These are phyloP conservation scores for Anabas testudineus DNA, from an alignment of 2,797 vertebrate species.

Conservation along the genomic window DNA sequence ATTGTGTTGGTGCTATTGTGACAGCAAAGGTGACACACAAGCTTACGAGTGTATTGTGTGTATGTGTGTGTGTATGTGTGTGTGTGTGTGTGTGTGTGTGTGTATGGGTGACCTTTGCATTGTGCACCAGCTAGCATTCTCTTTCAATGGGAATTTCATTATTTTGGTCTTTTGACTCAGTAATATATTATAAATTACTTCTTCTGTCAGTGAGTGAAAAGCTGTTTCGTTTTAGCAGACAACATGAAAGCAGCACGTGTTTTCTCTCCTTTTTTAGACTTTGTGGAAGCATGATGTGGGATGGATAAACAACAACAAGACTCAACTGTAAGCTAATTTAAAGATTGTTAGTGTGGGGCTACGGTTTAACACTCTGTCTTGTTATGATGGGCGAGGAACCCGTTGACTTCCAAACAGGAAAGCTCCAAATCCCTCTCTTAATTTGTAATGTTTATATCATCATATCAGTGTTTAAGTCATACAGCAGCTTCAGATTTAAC, in stretches of 20 bases:
- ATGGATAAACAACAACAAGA: slow-evolving; percentile 83
- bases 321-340: slow-evolving; percentile 72
- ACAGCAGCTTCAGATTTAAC: too few relatives aligned
- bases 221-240: background rate
- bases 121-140: slow-evolving; percentile 79
- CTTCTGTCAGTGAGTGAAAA: slow-evolving; percentile 10
- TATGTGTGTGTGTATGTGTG: slow-evolving; percentile 50
- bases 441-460: too few relatives aligned
- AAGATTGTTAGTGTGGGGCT: background rate
- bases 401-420: slow-evolving; percentile 18
- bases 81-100: slow-evolving; percentile 61
- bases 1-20: slow-evolving; percentile 83
- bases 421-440: background rate
- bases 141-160: slow-evolving; percentile 54
- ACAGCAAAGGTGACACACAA: slow-evolving; percentile 63
- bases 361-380: background rate
- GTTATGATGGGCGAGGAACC: background rate
- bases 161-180: slow-evolving; percentile 30
- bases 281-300: slow-evolving; percentile 85
- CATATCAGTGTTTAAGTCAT: too few relatives aligned
- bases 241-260: background rate
- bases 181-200: too few relatives aligned
- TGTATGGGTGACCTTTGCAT: slow-evolving; percentile 66
- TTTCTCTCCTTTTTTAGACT: slow-evolving; percentile 68
- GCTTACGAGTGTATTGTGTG: slow-evolving; percentile 76